These are phyloP conservation scores for Balaenoptera acutorostrata DNA, from an alignment of 2,113 vertebrate genomes.

Conservation along the genomic window DNA sequence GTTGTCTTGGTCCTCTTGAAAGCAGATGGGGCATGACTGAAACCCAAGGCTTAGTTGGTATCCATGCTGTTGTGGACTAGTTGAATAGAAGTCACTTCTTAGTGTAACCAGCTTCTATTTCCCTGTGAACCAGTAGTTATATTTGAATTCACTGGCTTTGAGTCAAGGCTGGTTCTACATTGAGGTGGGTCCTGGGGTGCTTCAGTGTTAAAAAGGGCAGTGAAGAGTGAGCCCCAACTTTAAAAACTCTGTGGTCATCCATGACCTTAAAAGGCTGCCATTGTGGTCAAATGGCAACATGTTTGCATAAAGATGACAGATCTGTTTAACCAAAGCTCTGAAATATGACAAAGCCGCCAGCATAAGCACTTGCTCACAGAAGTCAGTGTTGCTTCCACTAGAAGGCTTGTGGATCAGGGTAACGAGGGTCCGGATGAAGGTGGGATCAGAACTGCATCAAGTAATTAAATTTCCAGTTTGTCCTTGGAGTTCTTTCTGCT, in stretches of 20 bases:
- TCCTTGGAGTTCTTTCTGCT: slow-evolving; percentile 6
- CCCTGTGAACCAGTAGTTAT: neutral
- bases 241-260: neutral
- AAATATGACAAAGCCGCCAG: neutral
- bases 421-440: neutral
- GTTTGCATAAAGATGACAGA: slow-evolving; percentile 37
- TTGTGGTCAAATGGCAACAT: neutral
- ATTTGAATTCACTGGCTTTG: neutral
- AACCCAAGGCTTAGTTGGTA: neutral
- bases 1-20: neutral
- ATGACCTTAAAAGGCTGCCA: slow-evolving; percentile 31
- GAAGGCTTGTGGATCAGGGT: neutral
- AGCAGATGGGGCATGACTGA: neutral
- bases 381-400: neutral
- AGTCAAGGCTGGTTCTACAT: neutral
- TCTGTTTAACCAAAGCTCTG: slow-evolving; percentile 41
- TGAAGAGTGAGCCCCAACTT: neutral
- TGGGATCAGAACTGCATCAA: neutral
- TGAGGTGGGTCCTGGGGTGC: neutral
- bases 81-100: neutral
- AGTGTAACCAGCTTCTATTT: neutral
- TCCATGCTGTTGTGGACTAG: neutral
- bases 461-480: slow-evolving; percentile 44
- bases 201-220: neutral
- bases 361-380: neutral